These are phyloP conservation scores for Caretta caretta DNA, from an alignment of 2,113 vertebrate species.

Conservation along the genomic window DNA sequence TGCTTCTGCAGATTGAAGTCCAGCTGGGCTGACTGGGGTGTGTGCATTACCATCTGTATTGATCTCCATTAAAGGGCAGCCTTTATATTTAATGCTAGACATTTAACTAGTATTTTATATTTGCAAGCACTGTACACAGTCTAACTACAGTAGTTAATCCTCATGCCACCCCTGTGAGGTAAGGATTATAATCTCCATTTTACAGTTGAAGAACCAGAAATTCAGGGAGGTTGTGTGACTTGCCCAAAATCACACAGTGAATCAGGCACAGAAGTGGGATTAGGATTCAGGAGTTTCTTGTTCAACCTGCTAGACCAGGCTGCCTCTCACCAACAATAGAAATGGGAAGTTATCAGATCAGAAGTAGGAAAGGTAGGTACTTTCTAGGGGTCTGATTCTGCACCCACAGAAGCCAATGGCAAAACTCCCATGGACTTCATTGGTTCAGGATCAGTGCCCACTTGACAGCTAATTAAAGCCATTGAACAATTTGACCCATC, in stretches of 20 bases:
- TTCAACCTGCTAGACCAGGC: neutral
- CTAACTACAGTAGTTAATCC: neutral
- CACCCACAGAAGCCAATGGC: neutral
- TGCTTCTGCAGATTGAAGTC: neutral
- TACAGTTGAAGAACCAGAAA: neutral
- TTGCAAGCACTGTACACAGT: neutral
- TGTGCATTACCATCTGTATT: neutral
- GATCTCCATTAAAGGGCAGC: neutral
- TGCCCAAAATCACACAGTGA: neutral
- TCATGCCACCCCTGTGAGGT: neutral
- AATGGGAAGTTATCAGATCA: neutral
- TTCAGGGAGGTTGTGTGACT: too few species aligned
- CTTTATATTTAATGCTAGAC: neutral
- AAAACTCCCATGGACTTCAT: neutral
- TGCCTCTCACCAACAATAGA: neutral
- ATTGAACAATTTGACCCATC: accelerated
- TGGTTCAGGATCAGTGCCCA: accelerated
- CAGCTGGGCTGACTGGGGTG: neutral
- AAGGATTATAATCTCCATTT: neutral
- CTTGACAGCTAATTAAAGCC: neutral
- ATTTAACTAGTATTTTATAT: neutral
- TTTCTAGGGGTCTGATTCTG: neutral
- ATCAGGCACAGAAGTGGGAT: neutral
- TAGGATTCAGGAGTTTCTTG: neutral
- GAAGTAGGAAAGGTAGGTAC: neutral